Conservation (phyloP, 2,113 vertebrate species). For the Diadophis punctatus region DNA sequence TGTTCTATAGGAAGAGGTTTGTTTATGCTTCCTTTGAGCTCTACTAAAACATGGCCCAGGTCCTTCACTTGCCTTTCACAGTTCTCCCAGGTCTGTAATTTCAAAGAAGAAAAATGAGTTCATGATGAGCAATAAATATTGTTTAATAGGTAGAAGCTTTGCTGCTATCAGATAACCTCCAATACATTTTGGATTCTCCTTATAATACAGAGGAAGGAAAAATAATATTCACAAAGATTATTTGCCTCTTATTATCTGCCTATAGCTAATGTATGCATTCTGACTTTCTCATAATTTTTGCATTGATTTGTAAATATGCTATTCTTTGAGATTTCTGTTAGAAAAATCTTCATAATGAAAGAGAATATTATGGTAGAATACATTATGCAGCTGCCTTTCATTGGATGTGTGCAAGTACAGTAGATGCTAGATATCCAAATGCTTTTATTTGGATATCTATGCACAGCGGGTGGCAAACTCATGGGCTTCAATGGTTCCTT, state of each 20-base stretch:
- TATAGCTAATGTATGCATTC: neutral
- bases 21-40: constrained; percentile 71
- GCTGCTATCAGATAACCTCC: neutral
- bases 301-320: neutral
- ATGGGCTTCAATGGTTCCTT: neutral
- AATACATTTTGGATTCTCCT: neutral
- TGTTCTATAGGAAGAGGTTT: constrained; percentile 73
- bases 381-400: neutral
- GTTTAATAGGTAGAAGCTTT: neutral
- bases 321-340: neutral
- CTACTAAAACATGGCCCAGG: constrained; percentile 64
- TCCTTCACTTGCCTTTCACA: constrained; percentile 72
- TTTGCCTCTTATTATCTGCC: neutral
- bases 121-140: constrained; percentile 11
- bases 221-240: neutral
- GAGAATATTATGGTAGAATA: neutral
- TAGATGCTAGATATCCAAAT: neutral
- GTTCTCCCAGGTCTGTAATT: constrained; percentile 78
- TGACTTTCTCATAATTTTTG: neutral
- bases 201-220: neutral
- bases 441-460: neutral
- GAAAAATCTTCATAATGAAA: neutral
- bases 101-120: constrained; percentile 37
- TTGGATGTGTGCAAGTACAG: neutral
- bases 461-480: neutral